phyloP scores from a whole-genome alignment of 1,140 invertebrate genomes.

The Drosophila santomea region DNA sequence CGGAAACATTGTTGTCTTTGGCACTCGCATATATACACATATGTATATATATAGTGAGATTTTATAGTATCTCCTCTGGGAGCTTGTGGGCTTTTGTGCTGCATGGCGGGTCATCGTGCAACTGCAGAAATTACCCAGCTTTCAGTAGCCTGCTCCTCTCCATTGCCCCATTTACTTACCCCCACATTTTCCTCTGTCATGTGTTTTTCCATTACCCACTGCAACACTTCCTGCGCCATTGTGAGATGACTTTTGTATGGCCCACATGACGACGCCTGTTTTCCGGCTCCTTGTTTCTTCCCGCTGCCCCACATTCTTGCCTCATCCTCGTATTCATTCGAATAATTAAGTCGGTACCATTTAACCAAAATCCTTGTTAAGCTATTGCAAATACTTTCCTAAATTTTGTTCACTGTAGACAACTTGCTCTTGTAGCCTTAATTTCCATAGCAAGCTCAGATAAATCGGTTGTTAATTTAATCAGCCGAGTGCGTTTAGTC shows the following conservation, averaged over 20 bases:
- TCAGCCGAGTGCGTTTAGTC: slow-evolving; percentile 40
- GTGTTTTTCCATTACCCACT: slow-evolving; percentile 60
- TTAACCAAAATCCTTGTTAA: neutral
- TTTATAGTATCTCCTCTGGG: neutral
- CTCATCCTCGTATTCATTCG: neutral
- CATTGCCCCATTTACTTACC: slow-evolving; percentile 21
- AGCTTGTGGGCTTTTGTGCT: slow-evolving; percentile 13
- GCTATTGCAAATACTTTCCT: neutral
- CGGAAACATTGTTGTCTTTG: slow-evolving; percentile 32
- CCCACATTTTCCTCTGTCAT: slow-evolving; percentile 41
- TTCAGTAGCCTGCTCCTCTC: slow-evolving; percentile 7
- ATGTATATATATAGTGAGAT: slow-evolving; percentile 21
- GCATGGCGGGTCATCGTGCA: slow-evolving; percentile 45
- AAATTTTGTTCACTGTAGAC: neutral
- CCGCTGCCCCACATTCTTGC: neutral
- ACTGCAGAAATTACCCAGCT: slow-evolving; percentile 59
- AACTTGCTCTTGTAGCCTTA: neutral
- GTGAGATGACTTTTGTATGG: slow-evolving; percentile 42
- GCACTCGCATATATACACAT: slow-evolving; percentile 3
- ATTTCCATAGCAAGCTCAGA: slow-evolving; percentile 11
- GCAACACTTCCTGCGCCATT: slow-evolving; percentile 53
- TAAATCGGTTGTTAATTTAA: slow-evolving; percentile 40
- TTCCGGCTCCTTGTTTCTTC: neutral
- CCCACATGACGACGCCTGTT: slow-evolving; percentile 33
- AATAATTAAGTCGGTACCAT: no score